A percentile compares a stretch with the other conserved stretches of the same genome.
Evolutionary conservation across 1,140 invertebrate genomes (phyloP).

Genomic region (Diuraphis noxia): DNA sequence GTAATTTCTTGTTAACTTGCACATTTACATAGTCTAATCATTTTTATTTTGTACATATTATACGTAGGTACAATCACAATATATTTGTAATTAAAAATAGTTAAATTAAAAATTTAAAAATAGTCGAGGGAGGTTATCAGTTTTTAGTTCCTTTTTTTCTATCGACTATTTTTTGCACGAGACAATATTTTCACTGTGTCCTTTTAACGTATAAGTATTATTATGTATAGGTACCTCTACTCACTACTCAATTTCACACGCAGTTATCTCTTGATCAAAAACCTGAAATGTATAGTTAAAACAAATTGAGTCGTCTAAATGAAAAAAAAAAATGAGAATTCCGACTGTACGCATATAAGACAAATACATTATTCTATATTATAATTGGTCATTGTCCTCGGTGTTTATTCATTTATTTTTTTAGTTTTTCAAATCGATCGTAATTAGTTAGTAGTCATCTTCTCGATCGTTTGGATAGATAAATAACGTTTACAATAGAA

Average conservation of each 20-base stretch:
- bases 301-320: neutral
- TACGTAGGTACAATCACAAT: too few relatives aligned
- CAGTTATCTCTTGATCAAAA: neutral
- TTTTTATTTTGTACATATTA: too few relatives aligned
- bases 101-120: too few relatives aligned
- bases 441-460: neutral
- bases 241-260: neutral
- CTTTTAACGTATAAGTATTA: neutral
- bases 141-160: neutral
- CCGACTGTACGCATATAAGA: neutral
- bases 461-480: neutral
- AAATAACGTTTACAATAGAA: constrained; percentile 8
- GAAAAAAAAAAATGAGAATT: neutral
- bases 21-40: too few relatives aligned
- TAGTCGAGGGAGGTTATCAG: neutral
- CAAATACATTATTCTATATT: neutral
- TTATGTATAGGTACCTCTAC: neutral
- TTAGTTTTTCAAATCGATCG: neutral
- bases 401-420: constrained; percentile 6
- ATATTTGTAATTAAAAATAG: too few relatives aligned
- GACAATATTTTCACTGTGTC: neutral
- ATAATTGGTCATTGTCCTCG: constrained; percentile 23
- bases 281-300: neutral
- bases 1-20: too few relatives aligned
- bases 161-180: neutral